These are phyloP conservation scores for Cheiracanthium punctorium DNA, from an alignment of 2,888 invertebrate genomes.

Conservation along the genomic window DNA sequence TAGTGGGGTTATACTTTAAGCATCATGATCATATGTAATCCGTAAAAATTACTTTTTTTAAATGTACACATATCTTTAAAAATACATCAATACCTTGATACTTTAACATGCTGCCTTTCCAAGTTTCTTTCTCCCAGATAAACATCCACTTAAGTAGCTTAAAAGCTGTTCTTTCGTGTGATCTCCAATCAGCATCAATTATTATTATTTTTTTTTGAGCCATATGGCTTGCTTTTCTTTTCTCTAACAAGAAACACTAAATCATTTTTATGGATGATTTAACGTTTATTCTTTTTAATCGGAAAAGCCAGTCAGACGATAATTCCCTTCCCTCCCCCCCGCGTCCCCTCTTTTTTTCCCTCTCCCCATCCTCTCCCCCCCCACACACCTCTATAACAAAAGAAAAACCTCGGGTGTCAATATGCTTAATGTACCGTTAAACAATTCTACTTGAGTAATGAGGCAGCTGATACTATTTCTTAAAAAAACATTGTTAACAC, in stretches of 20 bases:
- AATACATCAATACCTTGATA: too few relatives aligned
- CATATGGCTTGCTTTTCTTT: not conserved
- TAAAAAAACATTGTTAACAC: constrained; percentile 64
- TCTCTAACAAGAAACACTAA: constrained; percentile 32
- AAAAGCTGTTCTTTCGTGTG: not conserved
- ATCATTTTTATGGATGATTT: constrained; percentile 68
- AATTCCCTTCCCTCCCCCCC: not conserved
- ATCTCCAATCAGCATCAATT: constrained; percentile 5
- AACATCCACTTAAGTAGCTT: not conserved
- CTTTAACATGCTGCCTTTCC: too few relatives aligned
- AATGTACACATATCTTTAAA: too few relatives aligned
- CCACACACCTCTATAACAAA: too few relatives aligned
- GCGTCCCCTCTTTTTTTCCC: not conserved
- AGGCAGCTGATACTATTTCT: constrained; percentile 47
- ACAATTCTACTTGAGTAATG: constrained; percentile 68
- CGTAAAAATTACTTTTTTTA: too few relatives aligned
- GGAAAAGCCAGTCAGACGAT: constrained; percentile 1
- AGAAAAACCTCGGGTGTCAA: constrained; percentile 54
- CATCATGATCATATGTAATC: too few relatives aligned
- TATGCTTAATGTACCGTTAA: constrained; percentile 67
- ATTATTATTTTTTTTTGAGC: not conserved
- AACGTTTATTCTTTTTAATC: constrained; percentile 40
- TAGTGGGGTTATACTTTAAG: too few relatives aligned
- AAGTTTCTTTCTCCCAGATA: not conserved
- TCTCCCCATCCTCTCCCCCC: not conserved